Evolutionary conservation across 2,888 invertebrate genomes (phyloP).

Genomic region (Orthonevra nobilis): DNA sequence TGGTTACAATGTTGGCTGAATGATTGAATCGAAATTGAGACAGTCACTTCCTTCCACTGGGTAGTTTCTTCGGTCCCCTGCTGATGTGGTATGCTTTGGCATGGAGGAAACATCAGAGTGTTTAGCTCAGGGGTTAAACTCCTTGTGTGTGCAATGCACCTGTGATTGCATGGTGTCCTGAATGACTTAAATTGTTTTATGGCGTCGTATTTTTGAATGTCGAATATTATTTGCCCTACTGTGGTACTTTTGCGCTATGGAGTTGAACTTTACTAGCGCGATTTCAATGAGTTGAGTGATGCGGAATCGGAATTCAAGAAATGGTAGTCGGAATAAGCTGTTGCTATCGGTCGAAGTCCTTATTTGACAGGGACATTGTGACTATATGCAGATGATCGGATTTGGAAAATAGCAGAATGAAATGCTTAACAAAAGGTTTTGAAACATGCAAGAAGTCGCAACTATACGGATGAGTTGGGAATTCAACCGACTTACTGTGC

Average conservation of each 20-base stretch:
- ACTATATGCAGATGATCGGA: no score
- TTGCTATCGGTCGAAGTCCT: no score
- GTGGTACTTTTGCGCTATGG: slow-evolving; percentile 31
- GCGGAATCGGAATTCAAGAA: neutral
- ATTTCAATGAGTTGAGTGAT: neutral
- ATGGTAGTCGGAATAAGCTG: no score
- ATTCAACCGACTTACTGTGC: no score
- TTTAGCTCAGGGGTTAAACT: slow-evolving; percentile 9
- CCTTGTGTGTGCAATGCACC: slow-evolving; percentile 60
- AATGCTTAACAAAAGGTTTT: no score
- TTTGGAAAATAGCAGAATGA: no score
- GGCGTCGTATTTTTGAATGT: slow-evolving; percentile 14
- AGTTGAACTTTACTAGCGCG: neutral
- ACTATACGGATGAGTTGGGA: no score
- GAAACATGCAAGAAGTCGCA: no score
- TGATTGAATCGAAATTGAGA: slow-evolving; percentile 65
- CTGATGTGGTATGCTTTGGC: slow-evolving; percentile 7
- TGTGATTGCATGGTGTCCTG: slow-evolving; percentile 41
- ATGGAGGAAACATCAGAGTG: neutral
- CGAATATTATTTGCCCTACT: slow-evolving; percentile 35
- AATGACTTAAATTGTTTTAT: slow-evolving; percentile 55
- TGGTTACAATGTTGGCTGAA: slow-evolving; percentile 46
- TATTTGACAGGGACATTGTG: no score
- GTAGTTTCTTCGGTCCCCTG: slow-evolving; percentile 43
- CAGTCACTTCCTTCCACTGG: slow-evolving; percentile 53